Evolutionary conservation across 1,140 invertebrate genomes (phyloP).

Genomic region (Propsilocerus akamusi): DNA sequence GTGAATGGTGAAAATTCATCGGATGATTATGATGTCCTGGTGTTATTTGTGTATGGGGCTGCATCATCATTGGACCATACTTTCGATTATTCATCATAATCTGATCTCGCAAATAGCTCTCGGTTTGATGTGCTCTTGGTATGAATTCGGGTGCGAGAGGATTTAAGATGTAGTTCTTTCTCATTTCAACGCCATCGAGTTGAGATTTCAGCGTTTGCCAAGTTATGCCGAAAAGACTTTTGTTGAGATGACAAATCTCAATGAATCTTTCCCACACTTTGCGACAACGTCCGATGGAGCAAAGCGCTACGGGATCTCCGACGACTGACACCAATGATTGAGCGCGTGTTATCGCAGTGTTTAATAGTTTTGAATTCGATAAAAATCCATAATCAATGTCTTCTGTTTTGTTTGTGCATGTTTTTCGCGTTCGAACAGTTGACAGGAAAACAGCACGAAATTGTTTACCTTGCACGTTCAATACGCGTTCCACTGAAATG

Average conservation of each 20-base stretch:
- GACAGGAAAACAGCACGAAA: constrained; percentile 72
- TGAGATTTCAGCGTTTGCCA: constrained; percentile 44
- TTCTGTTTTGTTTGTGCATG: constrained; percentile 37
- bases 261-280: constrained; percentile 73
- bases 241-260: constrained; percentile 48
- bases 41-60: constrained; percentile 6
- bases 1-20: constrained; percentile 11
- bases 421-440: constrained; percentile 59
- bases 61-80: constrained; percentile 7
- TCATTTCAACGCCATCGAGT: constrained; percentile 51
- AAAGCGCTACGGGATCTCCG: constrained; percentile 70
- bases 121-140: constrained; percentile 33
- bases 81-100: constrained; percentile 15
- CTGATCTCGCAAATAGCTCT: constrained; percentile 24
- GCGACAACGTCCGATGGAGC: constrained; percentile 65
- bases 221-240: constrained; percentile 58
- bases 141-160: constrained; percentile 68
- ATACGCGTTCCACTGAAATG: constrained; percentile 67
- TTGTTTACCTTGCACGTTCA: constrained; percentile 82
- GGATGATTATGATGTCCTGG: constrained; percentile 11
- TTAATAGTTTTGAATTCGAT: constrained; percentile 67
- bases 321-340: constrained; percentile 76
- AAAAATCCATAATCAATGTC: constrained; percentile 68
- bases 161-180: constrained; percentile 58
- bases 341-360: constrained; percentile 72